Evolutionary conservation across 2,888 invertebrate species (phyloP), one percentile per base, ranked within the genome.

Genomic region (Pocota personata): DNA sequence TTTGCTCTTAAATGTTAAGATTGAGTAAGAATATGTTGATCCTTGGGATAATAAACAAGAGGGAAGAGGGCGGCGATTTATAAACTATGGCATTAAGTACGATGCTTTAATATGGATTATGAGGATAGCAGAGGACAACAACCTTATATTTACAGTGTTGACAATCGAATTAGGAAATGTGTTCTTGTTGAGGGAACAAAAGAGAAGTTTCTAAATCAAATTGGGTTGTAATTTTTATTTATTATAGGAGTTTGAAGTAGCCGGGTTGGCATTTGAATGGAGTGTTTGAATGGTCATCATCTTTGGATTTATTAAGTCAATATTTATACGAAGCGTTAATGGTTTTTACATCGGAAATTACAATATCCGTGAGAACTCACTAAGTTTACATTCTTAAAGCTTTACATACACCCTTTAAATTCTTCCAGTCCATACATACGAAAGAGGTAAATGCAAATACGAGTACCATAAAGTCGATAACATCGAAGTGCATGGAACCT

Each of bases 391-490:
- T 37, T 43, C 40, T 2, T 30, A 55, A n/a, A 14, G 7, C 12
- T 19, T 30, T 21, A 46, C 16, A 12, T n/a, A 12, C 48, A n/a
- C 19, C 19, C 19, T 30, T 62, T 52, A 52, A 62, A 62, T 43
- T 32, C 52, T 64, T 75, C 43, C 24, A 62, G 40, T 19, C 52
- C n/a, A 57, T 43, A 21, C 5, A 30, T 19, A 12, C 40, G 43
- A 21, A n/a, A 37, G 27, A 46, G 27, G 6, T 19, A 35, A 52
- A 52, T 52, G 60, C 30, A 43, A 75, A 69, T 62, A 52, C 67
- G 67, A 77, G 71, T 55, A 43, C 32, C 40, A 71, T 55, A 55
- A 58, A 62, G 71, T 78, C 77, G 77, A 69, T 78, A 78, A 37
- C 16, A 50, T 77, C 64, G 48, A 64, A 66, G 66, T 30, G 46